Conservation (phyloP, 1,140 invertebrate genomes). For the Lordiphosa stackelbergi region DNA sequence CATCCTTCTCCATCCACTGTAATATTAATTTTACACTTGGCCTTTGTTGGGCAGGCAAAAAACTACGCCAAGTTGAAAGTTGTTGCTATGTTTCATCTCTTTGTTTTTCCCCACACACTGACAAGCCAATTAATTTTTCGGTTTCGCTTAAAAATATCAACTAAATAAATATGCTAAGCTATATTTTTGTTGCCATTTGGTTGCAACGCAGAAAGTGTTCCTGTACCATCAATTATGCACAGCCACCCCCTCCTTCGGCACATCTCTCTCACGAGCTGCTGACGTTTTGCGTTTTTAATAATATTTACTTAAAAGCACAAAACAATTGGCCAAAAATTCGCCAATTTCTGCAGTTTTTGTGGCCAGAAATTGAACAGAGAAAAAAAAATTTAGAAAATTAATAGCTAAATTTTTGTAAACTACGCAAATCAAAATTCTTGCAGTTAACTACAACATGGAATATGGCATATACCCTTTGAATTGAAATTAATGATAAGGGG, state of each 20-base stretch:
- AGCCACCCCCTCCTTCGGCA: slow-evolving; percentile 1
- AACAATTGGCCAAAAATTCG: slow-evolving; percentile 65
- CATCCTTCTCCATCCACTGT: slow-evolving; percentile 36
- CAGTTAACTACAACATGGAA: neutral
- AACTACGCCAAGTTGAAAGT: slow-evolving; percentile 16
- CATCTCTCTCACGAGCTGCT: slow-evolving; percentile 1
- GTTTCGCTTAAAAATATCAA: slow-evolving; percentile 63
- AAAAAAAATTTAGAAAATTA: slow-evolving; percentile 30
- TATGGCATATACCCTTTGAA: no score
- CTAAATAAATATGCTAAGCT: slow-evolving; percentile 68
- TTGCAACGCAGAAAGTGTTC: slow-evolving; percentile 37
- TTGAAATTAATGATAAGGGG: no score
- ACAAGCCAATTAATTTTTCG: slow-evolving; percentile 68
- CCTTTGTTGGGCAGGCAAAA: slow-evolving; percentile 50
- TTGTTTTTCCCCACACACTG: slow-evolving; percentile 40
- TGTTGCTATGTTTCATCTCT: slow-evolving; percentile 17
- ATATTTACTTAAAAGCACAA: slow-evolving; percentile 71
- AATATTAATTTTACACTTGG: slow-evolving; percentile 76
- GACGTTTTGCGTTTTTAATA: slow-evolving; percentile 68
- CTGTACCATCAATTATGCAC: slow-evolving; percentile 69
- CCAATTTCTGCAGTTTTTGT: slow-evolving; percentile 31
- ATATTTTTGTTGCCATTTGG: slow-evolving; percentile 15
- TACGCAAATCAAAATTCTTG: slow-evolving; percentile 52
- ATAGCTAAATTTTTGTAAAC: slow-evolving; percentile 41
- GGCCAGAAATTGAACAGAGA: slow-evolving; percentile 31